Conservation (phyloP, 2,113 vertebrate genomes). For the Microcebus griseorufus region DNA sequence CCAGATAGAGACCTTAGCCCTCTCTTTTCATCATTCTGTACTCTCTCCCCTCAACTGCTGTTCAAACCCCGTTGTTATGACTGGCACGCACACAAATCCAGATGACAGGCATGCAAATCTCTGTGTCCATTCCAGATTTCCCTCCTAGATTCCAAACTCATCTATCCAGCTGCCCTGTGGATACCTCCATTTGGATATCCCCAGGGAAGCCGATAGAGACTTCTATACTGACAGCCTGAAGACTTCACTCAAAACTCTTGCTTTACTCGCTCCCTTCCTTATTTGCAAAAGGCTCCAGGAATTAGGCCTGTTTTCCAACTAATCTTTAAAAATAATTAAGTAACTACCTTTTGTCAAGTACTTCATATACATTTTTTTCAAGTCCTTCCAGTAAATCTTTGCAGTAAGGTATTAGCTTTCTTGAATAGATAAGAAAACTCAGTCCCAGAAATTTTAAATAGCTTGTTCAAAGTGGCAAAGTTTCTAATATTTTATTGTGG, state of each 20-base stretch:
- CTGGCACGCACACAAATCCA: not conserved
- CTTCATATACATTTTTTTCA: not conserved
- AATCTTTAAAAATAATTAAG: not conserved
- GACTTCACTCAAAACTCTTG: not conserved
- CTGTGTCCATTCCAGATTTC: not conserved
- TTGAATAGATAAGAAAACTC: not conserved
- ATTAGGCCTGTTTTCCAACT: not conserved
- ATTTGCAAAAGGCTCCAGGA: not conserved
- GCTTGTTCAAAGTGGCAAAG: not conserved
- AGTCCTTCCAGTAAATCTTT: not conserved
- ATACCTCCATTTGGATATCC: not conserved
- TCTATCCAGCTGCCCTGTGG: not conserved
- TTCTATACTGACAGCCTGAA: not conserved
- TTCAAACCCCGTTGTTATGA: not conserved
- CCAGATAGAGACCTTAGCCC: not conserved
- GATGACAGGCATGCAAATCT: not conserved
- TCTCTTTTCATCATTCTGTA: not conserved
- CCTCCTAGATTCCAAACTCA: not conserved
- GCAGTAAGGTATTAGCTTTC: not conserved
- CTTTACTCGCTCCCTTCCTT: not conserved
- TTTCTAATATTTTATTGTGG: not conserved
- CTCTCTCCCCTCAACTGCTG: not conserved
- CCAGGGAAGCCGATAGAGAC: too few relatives aligned
- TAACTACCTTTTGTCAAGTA: not conserved
- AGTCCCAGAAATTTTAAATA: not conserved